phyloP scores from a whole-genome alignment of 1,140 invertebrate genomes.

The Chrysomallon squamiferum region DNA sequence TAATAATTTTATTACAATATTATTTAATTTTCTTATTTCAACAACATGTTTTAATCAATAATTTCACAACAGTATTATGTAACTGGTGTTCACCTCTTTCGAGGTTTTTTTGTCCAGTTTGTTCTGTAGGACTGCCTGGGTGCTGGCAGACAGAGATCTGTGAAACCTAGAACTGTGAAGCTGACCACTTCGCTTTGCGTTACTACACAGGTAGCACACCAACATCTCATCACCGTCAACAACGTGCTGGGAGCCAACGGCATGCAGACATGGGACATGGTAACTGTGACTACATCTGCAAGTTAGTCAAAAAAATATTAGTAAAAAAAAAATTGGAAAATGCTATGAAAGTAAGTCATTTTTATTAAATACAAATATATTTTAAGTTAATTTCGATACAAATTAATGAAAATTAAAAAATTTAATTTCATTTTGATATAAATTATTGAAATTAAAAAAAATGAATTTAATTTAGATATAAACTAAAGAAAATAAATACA shows the following conservation, averaged over 20 bases:
- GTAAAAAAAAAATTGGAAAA: not conserved
- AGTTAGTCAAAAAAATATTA: no score
- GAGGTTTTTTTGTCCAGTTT: constrained; percentile 16
- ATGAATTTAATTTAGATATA: no score
- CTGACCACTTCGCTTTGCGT: constrained; percentile 38
- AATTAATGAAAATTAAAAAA: no score
- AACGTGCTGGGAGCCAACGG: constrained; percentile 49
- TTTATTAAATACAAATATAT: no score
- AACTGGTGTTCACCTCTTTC: constrained; percentile 49
- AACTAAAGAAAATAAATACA: no score
- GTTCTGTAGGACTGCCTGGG: constrained; percentile 16
- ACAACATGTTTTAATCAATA: no score
- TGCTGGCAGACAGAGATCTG: constrained; percentile 40
- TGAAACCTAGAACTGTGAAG: constrained; percentile 55
- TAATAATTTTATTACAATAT: no score
- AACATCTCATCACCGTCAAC: constrained; percentile 57
- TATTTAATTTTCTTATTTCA: no score
- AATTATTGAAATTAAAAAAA: no score
- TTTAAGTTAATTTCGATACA: no score
- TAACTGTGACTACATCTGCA: constrained; percentile 62
- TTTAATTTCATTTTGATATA: not conserved
- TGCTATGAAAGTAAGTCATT: not conserved
- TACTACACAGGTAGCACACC: constrained; percentile 59
- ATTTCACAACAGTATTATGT: no score
- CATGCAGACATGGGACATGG: constrained; percentile 55